Evolutionary conservation across 2,888 invertebrate genomes (phyloP).

Genomic region (Cerastis leucographa): DNA sequence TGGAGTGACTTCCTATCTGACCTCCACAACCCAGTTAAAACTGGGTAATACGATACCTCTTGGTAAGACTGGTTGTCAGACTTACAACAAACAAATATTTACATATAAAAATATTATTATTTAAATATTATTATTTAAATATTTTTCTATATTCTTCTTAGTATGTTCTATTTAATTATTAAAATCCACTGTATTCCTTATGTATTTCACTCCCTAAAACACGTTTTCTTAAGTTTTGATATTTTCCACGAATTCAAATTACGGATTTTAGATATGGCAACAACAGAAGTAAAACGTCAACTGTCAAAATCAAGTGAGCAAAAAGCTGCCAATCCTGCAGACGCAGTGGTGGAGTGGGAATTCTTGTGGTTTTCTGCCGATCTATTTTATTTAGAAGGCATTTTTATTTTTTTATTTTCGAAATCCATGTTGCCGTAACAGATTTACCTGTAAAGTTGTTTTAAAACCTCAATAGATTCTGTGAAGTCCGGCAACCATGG

Average conservation of each 20-base stretch:
- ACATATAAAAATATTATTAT: too few relatives aligned
- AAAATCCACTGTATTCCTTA: too few relatives aligned
- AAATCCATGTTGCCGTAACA: slow-evolving; percentile 85
- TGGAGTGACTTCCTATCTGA: too few relatives aligned
- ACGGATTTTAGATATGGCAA: slow-evolving; percentile 40
- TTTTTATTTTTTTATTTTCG: slow-evolving; percentile 65
- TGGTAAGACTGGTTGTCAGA: too few relatives aligned
- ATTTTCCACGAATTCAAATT: slow-evolving; percentile 2
- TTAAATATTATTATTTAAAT: too few relatives aligned
- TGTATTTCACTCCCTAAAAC: too few relatives aligned
- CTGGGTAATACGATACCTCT: too few relatives aligned
- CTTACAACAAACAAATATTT: too few relatives aligned
- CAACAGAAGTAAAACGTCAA: slow-evolving; percentile 36
- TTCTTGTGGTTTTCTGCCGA: slow-evolving; percentile 20
- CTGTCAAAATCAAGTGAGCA: slow-evolving; percentile 8
- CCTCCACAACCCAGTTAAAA: too few relatives aligned
- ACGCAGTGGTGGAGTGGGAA: slow-evolving; percentile 70
- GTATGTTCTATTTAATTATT: too few relatives aligned
- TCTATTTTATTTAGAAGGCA: slow-evolving; percentile 64
- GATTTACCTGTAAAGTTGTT: slow-evolving; percentile 72
- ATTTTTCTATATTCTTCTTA: too few relatives aligned
- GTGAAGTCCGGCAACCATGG: slow-evolving; percentile 91
- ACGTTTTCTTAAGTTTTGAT: too few relatives aligned
- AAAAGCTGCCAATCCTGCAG: slow-evolving; percentile 71
- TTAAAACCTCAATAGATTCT: slow-evolving; percentile 74